Base-by-base conservation (phyloP, 2,888 invertebrate species). In the Lepidochitona cinerea region DNA sequence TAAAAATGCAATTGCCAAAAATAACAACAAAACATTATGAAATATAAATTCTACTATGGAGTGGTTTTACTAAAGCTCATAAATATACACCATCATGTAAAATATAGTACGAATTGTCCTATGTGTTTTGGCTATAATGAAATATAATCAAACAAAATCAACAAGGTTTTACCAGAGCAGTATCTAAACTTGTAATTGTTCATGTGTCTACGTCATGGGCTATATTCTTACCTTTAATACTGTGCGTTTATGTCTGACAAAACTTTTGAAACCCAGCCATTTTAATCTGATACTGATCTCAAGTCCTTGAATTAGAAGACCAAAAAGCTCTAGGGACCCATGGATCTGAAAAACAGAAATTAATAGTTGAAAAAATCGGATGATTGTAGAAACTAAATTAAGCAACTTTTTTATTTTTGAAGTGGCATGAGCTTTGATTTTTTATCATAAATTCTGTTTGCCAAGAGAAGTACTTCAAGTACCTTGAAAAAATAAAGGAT, bases 181-280 rank as follows among this genome's bases (percentile, higher is more conserved):
- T 18, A 41, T 41, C 41, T 12, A 12, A 12, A 41, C 9, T 12
- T 41, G 41, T 18, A n/a, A 41, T 41, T 12, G 41, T 41, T 41
- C 9, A 41, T 41, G 9, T 41, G 9, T 9, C 23, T 29, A 7
- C 29, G 26, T 29, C 4, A 29, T 26, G 26, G 32, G 59, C 2
- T 59, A 59, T 26, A 26, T 41, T 75, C 76, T 77, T 91, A 95
- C 96, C 93, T 96, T 96, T 23, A 96, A 91, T 93, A 95, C 94
- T 14, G 96, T 96, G 79, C 97, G 92, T 88, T 95, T 95, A 87
- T 96, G 97, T 85, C 93, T 94, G 33, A 96, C 92, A 85, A 96
- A 95, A n/a, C 94, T 94, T 81, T 93, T 93, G 93, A 94, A 94
- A 0, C 96, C 96, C 75, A 96, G 95, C 96, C 96, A 97, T 85